Conservation (phyloP, 23 tunicate species). For the Oikopleura albicans region DNA sequence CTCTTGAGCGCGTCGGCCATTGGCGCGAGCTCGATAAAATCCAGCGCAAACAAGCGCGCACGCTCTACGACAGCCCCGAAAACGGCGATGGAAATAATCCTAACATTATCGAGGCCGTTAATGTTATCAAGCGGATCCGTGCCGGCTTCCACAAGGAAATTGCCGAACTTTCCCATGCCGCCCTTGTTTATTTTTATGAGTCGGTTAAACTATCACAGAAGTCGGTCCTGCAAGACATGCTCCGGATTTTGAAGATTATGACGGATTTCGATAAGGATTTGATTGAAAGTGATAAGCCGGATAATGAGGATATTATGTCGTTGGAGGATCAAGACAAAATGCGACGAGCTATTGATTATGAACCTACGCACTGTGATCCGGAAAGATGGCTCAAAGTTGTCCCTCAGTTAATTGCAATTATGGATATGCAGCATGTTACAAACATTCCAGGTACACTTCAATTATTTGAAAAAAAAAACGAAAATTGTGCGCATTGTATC, state of each 20-base stretch:
- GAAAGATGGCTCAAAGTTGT: constrained; percentile 10
- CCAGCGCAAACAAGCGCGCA: not conserved
- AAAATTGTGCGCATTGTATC: too few species aligned
- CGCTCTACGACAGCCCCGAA: not conserved
- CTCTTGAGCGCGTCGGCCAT: not conserved
- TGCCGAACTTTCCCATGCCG: not conserved
- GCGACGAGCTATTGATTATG: not conserved
- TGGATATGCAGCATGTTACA: not conserved
- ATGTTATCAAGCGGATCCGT: not conserved
- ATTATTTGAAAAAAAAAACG: not conserved
- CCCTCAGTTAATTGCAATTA: constrained; percentile 11
- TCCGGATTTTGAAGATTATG: constrained; percentile 1
- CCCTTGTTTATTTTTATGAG: constrained; percentile 3
- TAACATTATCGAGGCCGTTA: not conserved
- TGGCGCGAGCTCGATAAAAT: not conserved
- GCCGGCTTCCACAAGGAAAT: not conserved
- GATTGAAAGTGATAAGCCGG: not conserved
- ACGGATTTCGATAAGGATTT: not conserved
- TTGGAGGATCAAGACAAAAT: not conserved
- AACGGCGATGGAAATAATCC: not conserved
- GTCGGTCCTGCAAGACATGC: constrained; percentile 1
- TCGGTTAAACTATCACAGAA: constrained; percentile 2
- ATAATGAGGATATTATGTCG: not conserved
- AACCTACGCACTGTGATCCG: not conserved
- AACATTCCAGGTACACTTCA: not conserved